Conservation (phyloP, 1,140 invertebrate species). For the Proales similis region DNA sequence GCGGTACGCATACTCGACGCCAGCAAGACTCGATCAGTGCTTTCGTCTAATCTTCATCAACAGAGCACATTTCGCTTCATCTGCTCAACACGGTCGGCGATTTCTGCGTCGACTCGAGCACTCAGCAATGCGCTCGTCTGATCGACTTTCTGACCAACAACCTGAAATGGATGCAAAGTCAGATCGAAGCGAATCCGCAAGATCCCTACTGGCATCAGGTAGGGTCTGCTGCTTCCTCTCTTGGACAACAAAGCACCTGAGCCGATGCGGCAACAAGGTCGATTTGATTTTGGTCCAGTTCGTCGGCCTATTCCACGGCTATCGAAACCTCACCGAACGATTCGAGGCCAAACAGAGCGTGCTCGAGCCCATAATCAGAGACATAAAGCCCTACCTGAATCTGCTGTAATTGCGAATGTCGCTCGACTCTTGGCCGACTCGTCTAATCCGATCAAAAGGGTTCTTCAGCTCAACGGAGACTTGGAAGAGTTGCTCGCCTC, state of each 20-base stretch:
- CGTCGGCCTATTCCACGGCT: slow-evolving; percentile 55
- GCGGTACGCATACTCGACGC: not conserved
- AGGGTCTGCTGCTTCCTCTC: slow-evolving; percentile 39
- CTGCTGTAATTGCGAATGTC: not conserved
- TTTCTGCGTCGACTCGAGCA: slow-evolving; percentile 58
- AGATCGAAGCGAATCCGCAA: slow-evolving; percentile 54
- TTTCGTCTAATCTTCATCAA: slow-evolving; percentile 14
- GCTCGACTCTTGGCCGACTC: slow-evolving; percentile 42
- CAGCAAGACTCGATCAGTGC: not conserved
- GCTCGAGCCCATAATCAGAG: not conserved
- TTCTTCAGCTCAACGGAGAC: slow-evolving; percentile 63
- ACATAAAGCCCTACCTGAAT: slow-evolving; percentile 23
- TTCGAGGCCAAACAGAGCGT: slow-evolving; percentile 43
- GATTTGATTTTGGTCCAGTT: slow-evolving; percentile 54
- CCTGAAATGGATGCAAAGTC: slow-evolving; percentile 56
- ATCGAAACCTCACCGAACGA: slow-evolving; percentile 43
- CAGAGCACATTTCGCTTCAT: slow-evolving; percentile 70
- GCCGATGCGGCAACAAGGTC: slow-evolving; percentile 46
- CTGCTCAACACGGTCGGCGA: slow-evolving; percentile 67
- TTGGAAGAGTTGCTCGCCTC: slow-evolving; percentile 63
- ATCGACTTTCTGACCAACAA: slow-evolving; percentile 59
- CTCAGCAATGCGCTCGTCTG: slow-evolving; percentile 64
- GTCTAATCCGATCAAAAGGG: slow-evolving; percentile 40
- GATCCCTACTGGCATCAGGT: slow-evolving; percentile 76
- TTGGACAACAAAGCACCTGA: slow-evolving; percentile 1